Percentiles rank a stretch among this genome's conserved stretches.
Evolutionary conservation across 2,113 vertebrate genomes (phyloP).

Genomic region (Barnardius zonarius): DNA sequence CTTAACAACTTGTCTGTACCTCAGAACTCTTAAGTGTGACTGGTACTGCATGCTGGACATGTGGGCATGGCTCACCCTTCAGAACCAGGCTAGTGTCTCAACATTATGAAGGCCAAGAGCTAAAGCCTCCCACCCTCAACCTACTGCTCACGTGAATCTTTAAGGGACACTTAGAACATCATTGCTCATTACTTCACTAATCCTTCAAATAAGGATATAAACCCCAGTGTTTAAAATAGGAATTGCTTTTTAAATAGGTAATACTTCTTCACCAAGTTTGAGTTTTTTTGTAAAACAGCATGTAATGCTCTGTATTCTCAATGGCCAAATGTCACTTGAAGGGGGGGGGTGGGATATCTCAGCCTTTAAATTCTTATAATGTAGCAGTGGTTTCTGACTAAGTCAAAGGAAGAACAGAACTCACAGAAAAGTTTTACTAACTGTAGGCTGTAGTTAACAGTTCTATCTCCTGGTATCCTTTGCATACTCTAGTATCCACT

Average conservation of each 20-base stretch:
- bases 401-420: neutral
- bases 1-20: neutral
- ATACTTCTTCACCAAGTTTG: neutral
- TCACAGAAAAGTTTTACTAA: neutral
- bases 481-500: neutral
- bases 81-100: neutral
- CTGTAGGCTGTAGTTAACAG: neutral
- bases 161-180: neutral
- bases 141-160: neutral
- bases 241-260: neutral
- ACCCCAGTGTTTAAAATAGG: neutral
- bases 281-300: neutral
- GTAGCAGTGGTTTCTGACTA: neutral
- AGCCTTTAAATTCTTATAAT: neutral
- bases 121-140: neutral
- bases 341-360: neutral
- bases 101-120: neutral
- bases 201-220: neutral
- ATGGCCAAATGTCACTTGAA: neutral
- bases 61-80: neutral
- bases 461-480: neutral
- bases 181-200: neutral
- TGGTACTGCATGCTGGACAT: neutral
- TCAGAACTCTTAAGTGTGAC: neutral
- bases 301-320: neutral